phyloP scores from a whole-genome alignment of 53 echinoderm and acorn worm species.

The Paelopatides confundens region DNA sequence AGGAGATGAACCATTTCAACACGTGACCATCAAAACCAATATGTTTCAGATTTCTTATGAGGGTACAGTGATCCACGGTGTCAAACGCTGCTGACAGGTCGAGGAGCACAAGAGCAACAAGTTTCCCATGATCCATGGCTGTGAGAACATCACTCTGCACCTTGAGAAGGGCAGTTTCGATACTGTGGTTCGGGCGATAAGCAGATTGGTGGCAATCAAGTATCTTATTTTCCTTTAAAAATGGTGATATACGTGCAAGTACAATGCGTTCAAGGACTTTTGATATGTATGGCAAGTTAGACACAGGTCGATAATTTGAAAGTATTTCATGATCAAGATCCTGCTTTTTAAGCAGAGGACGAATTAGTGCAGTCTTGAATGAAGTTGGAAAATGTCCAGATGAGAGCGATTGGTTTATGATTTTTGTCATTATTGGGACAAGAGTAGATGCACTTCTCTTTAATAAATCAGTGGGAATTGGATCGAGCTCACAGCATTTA shows the following conservation, averaged over 20 bases:
- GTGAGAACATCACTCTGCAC: slow-evolving; percentile 44
- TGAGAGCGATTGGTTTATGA: not conserved
- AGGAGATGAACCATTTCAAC: not conserved
- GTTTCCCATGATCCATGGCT: slow-evolving; percentile 44
- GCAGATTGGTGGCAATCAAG: slow-evolving; percentile 29
- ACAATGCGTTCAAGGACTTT: not conserved
- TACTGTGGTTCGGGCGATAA: slow-evolving; percentile 23
- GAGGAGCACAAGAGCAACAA: slow-evolving; percentile 28
- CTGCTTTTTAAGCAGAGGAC: no score
- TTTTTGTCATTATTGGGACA: not conserved
- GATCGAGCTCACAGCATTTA: not conserved
- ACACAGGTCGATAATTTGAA: not conserved
- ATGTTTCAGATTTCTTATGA: not conserved
- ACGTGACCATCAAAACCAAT: not conserved
- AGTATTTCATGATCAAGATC: no score
- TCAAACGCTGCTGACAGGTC: slow-evolving; percentile 47
- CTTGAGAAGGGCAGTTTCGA: slow-evolving; percentile 46
- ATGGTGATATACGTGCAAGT: not conserved
- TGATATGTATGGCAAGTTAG: not conserved
- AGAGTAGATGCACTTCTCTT: not conserved
- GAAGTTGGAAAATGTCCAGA: not conserved
- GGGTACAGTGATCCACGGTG: slow-evolving; percentile 41
- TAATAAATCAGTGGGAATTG: not conserved
- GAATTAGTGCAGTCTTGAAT: no score
- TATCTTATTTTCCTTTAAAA: no score